phyloP scores from a whole-genome alignment of 1,140 invertebrate species.

The Dolichoris vasculosae region DNA sequence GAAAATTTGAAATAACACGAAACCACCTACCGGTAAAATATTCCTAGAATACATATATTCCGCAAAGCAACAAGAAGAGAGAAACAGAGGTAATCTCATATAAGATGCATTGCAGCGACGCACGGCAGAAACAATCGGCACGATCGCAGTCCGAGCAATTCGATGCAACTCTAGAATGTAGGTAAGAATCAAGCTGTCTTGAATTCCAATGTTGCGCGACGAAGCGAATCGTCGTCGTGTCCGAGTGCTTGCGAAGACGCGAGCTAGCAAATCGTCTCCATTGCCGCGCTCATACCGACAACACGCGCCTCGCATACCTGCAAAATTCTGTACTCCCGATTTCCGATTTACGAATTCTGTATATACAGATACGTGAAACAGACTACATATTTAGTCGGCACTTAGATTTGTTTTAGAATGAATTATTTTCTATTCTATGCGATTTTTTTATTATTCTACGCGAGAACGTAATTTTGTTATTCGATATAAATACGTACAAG shows the following conservation, averaged over 20 bases:
- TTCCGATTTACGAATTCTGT: neutral
- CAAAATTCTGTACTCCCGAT: neutral
- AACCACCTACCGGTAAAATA: neutral
- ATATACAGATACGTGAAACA: neutral
- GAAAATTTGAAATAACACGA: neutral
- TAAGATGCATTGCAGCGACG: neutral
- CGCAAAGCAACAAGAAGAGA: neutral
- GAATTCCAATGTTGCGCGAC: slow-evolving; percentile 5
- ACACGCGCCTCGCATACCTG: neutral
- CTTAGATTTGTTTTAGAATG: neutral
- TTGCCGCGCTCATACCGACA: neutral
- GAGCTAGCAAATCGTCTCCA: neutral
- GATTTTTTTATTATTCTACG: too few relatives aligned
- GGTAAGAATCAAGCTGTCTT: neutral
- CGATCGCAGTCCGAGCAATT: neutral
- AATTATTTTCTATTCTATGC: neutral
- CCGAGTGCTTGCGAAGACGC: neutral
- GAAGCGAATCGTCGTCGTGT: slow-evolving; percentile 5
- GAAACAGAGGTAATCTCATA: neutral
- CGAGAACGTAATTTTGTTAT: too few relatives aligned
- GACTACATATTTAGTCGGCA: neutral
- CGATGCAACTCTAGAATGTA: neutral
- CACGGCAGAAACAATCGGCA: neutral
- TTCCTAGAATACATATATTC: neutral
- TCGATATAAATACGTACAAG: neutral